A percentile compares a stretch with the other conserved stretches of the same genome.
These are phyloP conservation scores for Dolichopus griseipennis DNA, from an alignment of 2,888 invertebrate genomes.

Conservation along the genomic window DNA sequence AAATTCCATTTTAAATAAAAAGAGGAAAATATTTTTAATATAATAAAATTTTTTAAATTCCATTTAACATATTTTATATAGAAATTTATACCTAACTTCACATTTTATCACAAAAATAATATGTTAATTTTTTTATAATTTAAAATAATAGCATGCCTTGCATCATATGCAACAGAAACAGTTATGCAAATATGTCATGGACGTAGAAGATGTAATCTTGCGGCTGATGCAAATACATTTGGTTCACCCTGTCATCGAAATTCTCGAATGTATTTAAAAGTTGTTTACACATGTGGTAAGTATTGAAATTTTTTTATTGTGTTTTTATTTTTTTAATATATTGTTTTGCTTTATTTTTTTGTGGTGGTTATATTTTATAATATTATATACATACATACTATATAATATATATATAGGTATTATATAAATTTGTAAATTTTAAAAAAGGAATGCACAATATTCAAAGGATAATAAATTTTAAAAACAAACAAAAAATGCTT, in stretches of 20 bases:
- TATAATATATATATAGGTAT: neutral
- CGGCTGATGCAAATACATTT: slow-evolving; percentile 77
- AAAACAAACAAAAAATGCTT: too few relatives aligned
- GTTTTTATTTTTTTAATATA: slow-evolving; percentile 16
- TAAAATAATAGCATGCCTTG: slow-evolving; percentile 67
- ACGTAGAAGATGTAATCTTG: slow-evolving; percentile 68
- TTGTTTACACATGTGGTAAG: slow-evolving; percentile 83
- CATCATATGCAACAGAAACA: slow-evolving; percentile 80
- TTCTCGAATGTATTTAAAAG: slow-evolving; percentile 77
- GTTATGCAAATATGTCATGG: slow-evolving; percentile 84
- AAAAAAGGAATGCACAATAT: too few relatives aligned
- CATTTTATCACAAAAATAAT: too few relatives aligned
- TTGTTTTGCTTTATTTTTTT: too few relatives aligned
- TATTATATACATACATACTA: neutral
- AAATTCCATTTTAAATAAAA: too few relatives aligned
- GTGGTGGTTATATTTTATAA: too few relatives aligned
- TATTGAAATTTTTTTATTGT: slow-evolving; percentile 23
- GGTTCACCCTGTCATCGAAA: slow-evolving; percentile 73
- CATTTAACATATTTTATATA: too few relatives aligned
- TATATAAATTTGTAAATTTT: neutral
- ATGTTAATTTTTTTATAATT: neutral
- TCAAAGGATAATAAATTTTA: too few relatives aligned
- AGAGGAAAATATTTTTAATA: too few relatives aligned
- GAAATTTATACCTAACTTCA: too few relatives aligned
- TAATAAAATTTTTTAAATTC: too few relatives aligned